These are phyloP conservation scores for Acronicta alni DNA, from an alignment of 2,888 invertebrate species.

Conservation along the genomic window DNA sequence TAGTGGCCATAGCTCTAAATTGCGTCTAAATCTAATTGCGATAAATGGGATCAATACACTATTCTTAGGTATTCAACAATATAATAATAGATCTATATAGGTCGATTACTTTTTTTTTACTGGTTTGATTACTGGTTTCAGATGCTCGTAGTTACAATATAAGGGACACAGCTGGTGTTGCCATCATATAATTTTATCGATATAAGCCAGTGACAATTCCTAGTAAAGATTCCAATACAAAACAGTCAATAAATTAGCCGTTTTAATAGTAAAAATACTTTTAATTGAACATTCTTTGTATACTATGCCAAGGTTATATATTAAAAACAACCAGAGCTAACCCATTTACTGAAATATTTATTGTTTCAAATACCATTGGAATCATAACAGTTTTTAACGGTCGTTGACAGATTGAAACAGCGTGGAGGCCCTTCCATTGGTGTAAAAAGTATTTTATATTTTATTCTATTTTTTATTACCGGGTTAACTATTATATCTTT, in stretches of 20 bases:
- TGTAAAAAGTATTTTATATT: background rate
- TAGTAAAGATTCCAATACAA: background rate
- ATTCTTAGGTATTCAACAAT: background rate
- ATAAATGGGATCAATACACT: no score
- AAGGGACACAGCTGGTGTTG: background rate
- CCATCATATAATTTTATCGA: background rate
- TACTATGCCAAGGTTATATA: constrained; percentile 19
- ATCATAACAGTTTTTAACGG: constrained; percentile 19
- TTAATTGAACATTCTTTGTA: constrained; percentile 6
- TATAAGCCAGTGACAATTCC: background rate
- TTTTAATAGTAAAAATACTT: background rate
- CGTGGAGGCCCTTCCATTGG: constrained; percentile 24
- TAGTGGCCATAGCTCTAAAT: no score
- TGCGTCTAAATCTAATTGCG: no score
- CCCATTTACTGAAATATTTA: constrained; percentile 19
- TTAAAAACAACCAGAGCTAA: constrained; percentile 23
- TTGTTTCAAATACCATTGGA: constrained; percentile 32
- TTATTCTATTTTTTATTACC: background rate
- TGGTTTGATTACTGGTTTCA: background rate
- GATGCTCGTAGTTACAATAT: background rate
- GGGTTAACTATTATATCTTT: constrained; percentile 2
- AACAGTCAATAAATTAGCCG: background rate
- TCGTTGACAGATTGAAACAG: constrained; percentile 28
- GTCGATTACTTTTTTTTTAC: no score
- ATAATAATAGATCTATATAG: background rate